A percentile compares a stretch with the other conserved stretches of the same genome.
These are phyloP conservation scores for Drosophila macrospina DNA, from an alignment of 2,888 invertebrate species.

Conservation along the genomic window DNA sequence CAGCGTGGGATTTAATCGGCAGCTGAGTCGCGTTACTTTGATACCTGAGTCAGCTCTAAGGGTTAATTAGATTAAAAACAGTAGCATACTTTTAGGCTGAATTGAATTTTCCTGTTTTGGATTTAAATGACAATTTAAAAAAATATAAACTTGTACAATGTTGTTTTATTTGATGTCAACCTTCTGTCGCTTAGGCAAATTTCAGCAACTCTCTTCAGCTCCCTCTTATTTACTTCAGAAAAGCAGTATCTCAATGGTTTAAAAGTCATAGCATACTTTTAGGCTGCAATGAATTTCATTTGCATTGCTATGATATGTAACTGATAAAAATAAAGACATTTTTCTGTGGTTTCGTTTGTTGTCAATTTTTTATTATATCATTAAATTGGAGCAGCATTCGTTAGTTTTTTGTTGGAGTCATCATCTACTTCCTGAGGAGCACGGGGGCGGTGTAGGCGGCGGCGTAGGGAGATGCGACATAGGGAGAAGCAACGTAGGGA, in stretches of 20 bases:
- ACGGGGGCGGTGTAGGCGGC: slow-evolving; percentile 72
- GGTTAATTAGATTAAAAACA: slow-evolving; percentile 2
- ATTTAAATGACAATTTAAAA: neutral
- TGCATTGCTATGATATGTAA: too few species aligned
- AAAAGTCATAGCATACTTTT: neutral
- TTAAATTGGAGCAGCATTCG: neutral
- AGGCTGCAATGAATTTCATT: slow-evolving; percentile 8
- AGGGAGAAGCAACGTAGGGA: slow-evolving; percentile 57
- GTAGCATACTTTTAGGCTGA: slow-evolving; percentile 31
- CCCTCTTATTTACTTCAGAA: too few species aligned
- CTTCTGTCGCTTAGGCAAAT: neutral
- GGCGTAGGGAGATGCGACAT: slow-evolving; percentile 58
- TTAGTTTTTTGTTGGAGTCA: neutral
- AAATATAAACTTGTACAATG: neutral
- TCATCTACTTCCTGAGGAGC: slow-evolving; percentile 74
- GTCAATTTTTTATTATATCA: slow-evolving; percentile 39
- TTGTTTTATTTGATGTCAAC: neutral
- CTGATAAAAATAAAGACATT: slow-evolving; percentile 3
- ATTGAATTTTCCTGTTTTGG: neutral
- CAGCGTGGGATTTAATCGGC: slow-evolving; percentile 35
- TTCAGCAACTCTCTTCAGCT: neutral
- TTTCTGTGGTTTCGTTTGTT: slow-evolving; percentile 12
- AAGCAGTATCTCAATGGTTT: too few species aligned
- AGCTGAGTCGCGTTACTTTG: neutral
- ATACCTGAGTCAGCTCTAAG: neutral